Evolutionary conservation across 2,797 vertebrate genomes (phyloP), one percentile per base, ranked within the genome.

Genomic region (Lepus oiostolus): DNA sequence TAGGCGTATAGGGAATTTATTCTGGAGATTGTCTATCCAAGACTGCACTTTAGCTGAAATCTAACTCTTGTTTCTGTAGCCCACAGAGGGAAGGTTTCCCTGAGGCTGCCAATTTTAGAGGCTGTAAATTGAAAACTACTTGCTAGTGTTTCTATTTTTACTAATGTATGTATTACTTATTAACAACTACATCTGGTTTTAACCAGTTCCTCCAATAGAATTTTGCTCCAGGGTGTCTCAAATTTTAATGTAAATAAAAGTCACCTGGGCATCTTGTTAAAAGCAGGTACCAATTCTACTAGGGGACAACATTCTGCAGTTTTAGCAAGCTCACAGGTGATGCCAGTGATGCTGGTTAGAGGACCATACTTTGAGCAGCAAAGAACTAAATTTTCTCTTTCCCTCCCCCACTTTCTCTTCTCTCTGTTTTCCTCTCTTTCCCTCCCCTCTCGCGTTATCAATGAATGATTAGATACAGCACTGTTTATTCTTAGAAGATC

Each of bases 181-280:
- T 67, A 89, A 74, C 86, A 89, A 74, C 86, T 32, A 47, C 16
- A 52, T 22, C 68, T 79, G 26, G 65, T n/a, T 90, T 62, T 65
- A 50, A 52, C 26, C 24, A 42, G 0, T 38, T 80, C 54, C 14
- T 71, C 52, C 52, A 86, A 10, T n/a, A 32, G 65, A 72, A 13
- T 88, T 68, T 58, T 89, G 19, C 54, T 75, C 62, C 17, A 81
- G 62, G 7, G 16, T 38, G 52, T 90, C 87, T 90, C 42, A 83
- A 80, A 85, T 54, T 74, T 81, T 81, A 50, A 72, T 67, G 26
- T 80, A 30, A 72, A 79, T 77, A 84, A 85, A 90, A 80, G 72
- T 85, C 85, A 77, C 32, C 35, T 42, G 54, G 42, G 58, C 58
- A 62, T 63, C 28, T 81, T 85, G 42, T 90, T 85, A 81, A 89